Base-by-base conservation (phyloP, 2,888 invertebrate species). In the Noctua janthe region DNA sequence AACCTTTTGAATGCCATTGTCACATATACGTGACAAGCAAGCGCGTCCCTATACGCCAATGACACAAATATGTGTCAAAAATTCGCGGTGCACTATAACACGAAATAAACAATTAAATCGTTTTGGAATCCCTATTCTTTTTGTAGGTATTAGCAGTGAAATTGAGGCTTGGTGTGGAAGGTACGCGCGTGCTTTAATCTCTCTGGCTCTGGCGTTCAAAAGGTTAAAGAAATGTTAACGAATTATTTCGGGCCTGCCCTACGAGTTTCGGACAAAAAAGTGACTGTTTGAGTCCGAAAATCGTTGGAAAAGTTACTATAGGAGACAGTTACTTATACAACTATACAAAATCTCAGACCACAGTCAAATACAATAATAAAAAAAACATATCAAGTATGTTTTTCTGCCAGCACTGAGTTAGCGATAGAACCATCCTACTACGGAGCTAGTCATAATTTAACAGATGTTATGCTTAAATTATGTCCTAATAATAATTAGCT, bases 391-490 rank as follows among this genome's bases (percentile, higher is more conserved):
- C 39, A 39, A 35, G 35, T 81, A 85, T 81, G 85, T 86, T 86
- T 83, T 76, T 13, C 15, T 72, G n/a, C 56, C 54, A n/a, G 81
- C 77, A 83, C 76, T 80, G 83, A 86, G 20, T 69, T 74, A 84
- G 75, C 66, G n/a, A 67, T 86, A 83, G 54, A 71, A 76, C 59
- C 54, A 78, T 76, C 67, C 64, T 78, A 74, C 8, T 66, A 74
- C 47, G 72, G 75, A 74, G 62, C 86, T 87, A 87, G 86, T 87
- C 86, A 72, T 87, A 88, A 83, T 80, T 74, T 79, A 86, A 88
- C 81, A 77, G 59, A 82, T 71, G 15, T 64, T 85, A 88, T 90
- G 87, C 85, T 91, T 90, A 84, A 89, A 91, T 89, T 87, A 85
- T 87, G 76, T 80, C 51, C 20, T 81, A 81, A 66, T 81, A 59